Evolutionary conservation across 2,797 vertebrate species (phyloP).

Genomic region (Ciconia nigra): DNA sequence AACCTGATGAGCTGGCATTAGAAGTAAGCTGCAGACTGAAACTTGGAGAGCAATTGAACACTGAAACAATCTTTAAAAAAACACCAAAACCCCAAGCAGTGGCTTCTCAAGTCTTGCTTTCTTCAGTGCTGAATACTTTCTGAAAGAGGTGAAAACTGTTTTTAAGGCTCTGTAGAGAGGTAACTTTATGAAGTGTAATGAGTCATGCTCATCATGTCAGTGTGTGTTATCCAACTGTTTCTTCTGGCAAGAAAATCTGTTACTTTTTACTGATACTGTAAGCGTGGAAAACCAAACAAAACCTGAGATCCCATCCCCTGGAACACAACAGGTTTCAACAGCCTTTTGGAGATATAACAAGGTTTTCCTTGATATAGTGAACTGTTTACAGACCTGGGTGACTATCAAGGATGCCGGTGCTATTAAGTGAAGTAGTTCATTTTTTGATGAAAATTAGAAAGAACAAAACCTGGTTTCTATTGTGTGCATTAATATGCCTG

Average conservation of each 20-base stretch:
- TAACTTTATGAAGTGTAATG: not conserved
- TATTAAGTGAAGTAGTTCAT: not conserved
- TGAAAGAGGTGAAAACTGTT: not conserved
- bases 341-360: not conserved
- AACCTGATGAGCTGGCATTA: not conserved
- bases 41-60: not conserved
- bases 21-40: not conserved
- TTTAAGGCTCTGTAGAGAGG: not conserved
- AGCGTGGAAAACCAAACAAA: not conserved
- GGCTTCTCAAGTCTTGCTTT: not conserved
- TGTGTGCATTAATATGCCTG: not conserved
- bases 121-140: not conserved
- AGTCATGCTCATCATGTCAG: not conserved
- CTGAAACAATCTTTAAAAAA: not conserved
- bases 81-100: fast-evolving
- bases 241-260: conserved; percentile 10
- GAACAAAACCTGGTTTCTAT: not conserved
- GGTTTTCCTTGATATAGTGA: not conserved
- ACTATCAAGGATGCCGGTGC: not conserved
- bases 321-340: not conserved
- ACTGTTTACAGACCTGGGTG: not conserved
- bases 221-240: conserved; percentile 18
- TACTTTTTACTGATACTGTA: not conserved
- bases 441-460: not conserved
- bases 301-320: not conserved